Base-by-base conservation (phyloP, 2,888 invertebrate species). In the Arenicola marina region DNA sequence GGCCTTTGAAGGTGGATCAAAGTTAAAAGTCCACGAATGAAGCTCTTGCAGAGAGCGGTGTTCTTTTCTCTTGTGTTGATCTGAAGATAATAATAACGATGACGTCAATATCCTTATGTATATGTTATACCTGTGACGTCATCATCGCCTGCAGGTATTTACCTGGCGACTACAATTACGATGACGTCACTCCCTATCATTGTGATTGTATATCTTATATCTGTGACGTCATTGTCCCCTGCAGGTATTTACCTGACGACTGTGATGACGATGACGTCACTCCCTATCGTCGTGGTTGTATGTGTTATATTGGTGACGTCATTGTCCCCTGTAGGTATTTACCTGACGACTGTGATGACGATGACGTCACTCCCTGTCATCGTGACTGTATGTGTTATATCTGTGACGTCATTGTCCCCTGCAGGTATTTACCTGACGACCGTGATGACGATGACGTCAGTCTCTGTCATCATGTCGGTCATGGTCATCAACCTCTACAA, bases 41-140 rank as follows among this genome's bases (percentile, higher is more conserved):
- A n/a, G n/a, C n/a, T n/a, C n/a, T n/a, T n/a, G n/a, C n/a, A n/a
- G n/a, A n/a, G n/a, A n/a, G n/a, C n/a, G n/a, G n/a, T n/a, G n/a
- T n/a, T n/a, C n/a, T n/a, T n/a, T n/a, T n/a, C n/a, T n/a, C n/a
- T n/a, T n/a, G 86, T 45, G 85, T 87, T 54, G 87, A 87, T 76
- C 78, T 87, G 67, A 87, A 87, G 29, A 84, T 84, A 11, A 87
- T 87, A 43, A 87, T 87, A 87, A 86, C 86, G 56, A 86, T 87
- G 80, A 87, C 87, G 48, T 81, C 82, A 24, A 61, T 81, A 46
- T 80, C 80, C 4, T 80, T 83, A 61, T 86, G 86, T 60, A 84
- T 86, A 83, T n/a, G n/a, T 15, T 38, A 38, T 38, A 38, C n/a
- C n/a, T 38, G 11, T 11, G 11, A 15, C 43, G 11, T 11, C 11